Evolutionary conservation across 2,888 invertebrate genomes (phyloP), one percentile per base, ranked within the genome.

Genomic region (Nymphalis urticae): DNA sequence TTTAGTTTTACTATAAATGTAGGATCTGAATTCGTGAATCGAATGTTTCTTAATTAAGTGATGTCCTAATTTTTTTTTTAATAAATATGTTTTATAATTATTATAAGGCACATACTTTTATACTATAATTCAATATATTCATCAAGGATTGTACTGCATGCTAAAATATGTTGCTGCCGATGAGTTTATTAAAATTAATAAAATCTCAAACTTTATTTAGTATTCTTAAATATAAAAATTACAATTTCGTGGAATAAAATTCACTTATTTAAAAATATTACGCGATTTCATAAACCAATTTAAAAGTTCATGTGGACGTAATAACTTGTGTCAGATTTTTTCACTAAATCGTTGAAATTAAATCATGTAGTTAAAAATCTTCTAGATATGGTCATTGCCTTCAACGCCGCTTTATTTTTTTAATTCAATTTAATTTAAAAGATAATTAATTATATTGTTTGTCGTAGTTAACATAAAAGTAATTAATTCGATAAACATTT

Each of bases 301-400:
- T 53, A 63, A 42, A 42, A 54, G 36, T 42, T 19, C 10, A 58
- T 17, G 10, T 27, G 16, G 17, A 48, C n/a, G 48, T 61, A 61
- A 48, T 60, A 48, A 60, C 48, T 27, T 48, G 48, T 48, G 48
- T 21, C 17, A 10, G 13, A 48, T 17, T 48, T 19, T n/a, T 48
- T 16, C 60, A 2, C 60, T 61, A 61, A 48, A 61, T 42, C 24
- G 60, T 60, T 60, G 48, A 60, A 54, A 24, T 21, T 21, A 21
- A 21, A 21, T 21, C 24, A 48, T 48, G 48, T 61, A n/a, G 48
- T 61, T 27, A 61, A 61, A 27, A 48, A 48, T 27, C 27, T 48
- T 61, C 61, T 61, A n/a, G 9, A 61, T 61, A 61, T 61, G 42
- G 58, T 48, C 17, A 62, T 54, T 21, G 54, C 51, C 47, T 66